phyloP scores from a whole-genome alignment of 2,888 invertebrate genomes.

The Serrognathus titanus region DNA sequence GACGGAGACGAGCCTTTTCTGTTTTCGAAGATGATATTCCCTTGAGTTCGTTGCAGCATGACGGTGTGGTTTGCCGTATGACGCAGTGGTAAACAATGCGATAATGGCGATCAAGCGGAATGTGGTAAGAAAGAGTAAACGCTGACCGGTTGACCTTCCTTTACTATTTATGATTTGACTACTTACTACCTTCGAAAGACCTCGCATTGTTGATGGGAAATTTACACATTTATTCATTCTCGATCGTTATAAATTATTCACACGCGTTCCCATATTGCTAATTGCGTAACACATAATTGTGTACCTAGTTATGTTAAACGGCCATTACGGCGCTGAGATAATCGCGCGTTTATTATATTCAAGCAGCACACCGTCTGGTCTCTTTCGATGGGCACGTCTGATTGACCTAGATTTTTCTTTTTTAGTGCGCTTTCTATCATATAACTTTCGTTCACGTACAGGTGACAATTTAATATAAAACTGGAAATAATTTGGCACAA shows the following conservation, averaged over 20 bases:
- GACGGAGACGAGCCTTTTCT: background rate
- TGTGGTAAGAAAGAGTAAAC: conserved; percentile 2
- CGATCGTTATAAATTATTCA: background rate
- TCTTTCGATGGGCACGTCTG: too few relatives aligned
- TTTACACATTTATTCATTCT: background rate
- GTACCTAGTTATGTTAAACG: too few relatives aligned
- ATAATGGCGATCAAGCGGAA: conserved; percentile 3
- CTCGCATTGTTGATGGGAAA: background rate
- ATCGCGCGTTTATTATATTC: too few relatives aligned
- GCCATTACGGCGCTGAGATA: too few relatives aligned
- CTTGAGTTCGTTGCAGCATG: background rate
- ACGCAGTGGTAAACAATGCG: background rate
- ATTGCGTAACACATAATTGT: background rate
- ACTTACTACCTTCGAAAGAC: background rate
- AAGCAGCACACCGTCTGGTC: too few relatives aligned
- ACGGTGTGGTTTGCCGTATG: background rate
- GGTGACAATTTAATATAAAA: too few relatives aligned
- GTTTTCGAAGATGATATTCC: background rate
- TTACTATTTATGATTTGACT: conserved; percentile 3
- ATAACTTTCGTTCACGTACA: too few relatives aligned
- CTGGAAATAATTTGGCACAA: too few relatives aligned
- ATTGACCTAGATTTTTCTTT: too few relatives aligned
- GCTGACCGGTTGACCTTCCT: conserved; percentile 8
- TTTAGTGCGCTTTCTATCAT: too few relatives aligned
- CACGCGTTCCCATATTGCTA: background rate